Conservation (phyloP, 2,113 vertebrate species). For the Tachuris rubrigastra region DNA sequence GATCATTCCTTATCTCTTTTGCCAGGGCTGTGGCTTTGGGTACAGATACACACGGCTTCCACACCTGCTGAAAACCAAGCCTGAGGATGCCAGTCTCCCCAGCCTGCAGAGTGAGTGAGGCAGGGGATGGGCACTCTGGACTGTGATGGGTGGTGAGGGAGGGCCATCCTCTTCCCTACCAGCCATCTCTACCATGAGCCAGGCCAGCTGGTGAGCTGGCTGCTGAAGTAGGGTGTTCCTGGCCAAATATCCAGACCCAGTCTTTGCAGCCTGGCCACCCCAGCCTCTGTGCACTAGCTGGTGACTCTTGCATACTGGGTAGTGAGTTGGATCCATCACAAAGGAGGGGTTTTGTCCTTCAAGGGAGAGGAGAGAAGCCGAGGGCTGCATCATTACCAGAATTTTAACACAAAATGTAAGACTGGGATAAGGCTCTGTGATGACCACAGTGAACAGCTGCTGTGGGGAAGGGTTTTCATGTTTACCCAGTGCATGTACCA, state of each 20-base stretch:
- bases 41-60: slow-evolving; percentile 97
- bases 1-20: neutral
- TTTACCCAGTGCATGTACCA: neutral
- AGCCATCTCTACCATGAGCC: neutral
- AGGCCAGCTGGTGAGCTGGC: neutral
- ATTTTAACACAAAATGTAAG: neutral
- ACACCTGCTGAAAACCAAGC: slow-evolving; percentile 96
- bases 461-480: neutral
- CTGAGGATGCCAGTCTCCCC: slow-evolving; percentile 93
- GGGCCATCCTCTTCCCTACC: neutral
- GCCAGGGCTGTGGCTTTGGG: slow-evolving; percentile 94
- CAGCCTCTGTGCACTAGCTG: neutral
- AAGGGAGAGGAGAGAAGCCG: neutral
- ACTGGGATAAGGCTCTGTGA: neutral
- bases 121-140: neutral
- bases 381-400: neutral
- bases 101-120: slow-evolving; percentile 92
- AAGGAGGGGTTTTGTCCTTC: neutral
- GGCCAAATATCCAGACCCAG: neutral
- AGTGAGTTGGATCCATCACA: neutral
- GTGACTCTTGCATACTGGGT: neutral
- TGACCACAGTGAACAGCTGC: neutral
- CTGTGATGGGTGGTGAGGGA: neutral
- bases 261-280: neutral
- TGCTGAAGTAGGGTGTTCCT: neutral